Evolutionary conservation across 2,797 vertebrate genomes (phyloP).

Genomic region (Crocidura indochinensis): DNA sequence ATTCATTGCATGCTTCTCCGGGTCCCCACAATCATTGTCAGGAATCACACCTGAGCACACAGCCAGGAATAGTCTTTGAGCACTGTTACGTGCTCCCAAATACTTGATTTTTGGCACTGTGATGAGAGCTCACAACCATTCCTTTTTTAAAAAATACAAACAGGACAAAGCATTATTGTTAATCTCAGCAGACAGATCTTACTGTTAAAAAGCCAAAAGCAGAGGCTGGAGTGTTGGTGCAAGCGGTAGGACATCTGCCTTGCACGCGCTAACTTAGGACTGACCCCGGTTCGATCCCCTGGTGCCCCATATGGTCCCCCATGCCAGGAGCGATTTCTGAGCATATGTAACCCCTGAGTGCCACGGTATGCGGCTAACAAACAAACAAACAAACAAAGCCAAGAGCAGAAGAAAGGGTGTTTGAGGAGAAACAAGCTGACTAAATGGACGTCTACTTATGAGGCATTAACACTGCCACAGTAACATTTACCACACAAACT

Average conservation of each 20-base stretch:
- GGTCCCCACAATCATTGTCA: background rate
- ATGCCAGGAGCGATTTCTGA: no score
- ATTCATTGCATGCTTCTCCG: no score
- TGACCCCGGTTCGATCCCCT: no score
- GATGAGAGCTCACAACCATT: constrained; percentile 11
- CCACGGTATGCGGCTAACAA: no score
- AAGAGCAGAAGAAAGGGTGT: background rate
- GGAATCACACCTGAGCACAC: no score
- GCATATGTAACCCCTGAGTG: no score
- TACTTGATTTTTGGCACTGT: constrained; percentile 34
- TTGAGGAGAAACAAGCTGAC: constrained; percentile 22
- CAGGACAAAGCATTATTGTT: constrained; percentile 17
- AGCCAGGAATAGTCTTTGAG: no score
- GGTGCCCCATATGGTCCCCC: no score
- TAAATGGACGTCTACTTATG: background rate
- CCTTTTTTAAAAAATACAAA: constrained; percentile 21
- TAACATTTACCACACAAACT: constrained; percentile 31
- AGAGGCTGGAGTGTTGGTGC: no score
- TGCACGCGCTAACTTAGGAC: no score
- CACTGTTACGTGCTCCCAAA: background rate
- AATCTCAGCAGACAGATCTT: background rate
- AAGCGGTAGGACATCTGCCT: no score
- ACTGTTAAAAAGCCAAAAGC: no score
- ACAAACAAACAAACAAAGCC: background rate
- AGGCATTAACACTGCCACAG: background rate